Base-by-base conservation (phyloP, 2,797 vertebrate genomes). In the Toxotes lorentzi region DNA sequence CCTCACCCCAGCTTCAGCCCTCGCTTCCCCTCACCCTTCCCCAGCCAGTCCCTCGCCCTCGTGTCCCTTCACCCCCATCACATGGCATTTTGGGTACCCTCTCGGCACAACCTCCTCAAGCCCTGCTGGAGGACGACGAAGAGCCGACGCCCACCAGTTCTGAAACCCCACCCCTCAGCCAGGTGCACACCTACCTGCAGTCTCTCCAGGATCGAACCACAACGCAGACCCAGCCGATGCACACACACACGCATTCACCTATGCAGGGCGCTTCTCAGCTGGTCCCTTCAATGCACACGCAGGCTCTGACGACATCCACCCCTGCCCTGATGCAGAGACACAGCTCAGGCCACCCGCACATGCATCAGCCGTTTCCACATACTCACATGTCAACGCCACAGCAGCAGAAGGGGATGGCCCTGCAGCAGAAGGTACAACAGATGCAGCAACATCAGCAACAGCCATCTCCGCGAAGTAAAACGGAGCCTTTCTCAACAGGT, bases 171-270 rank as follows among this genome's bases (percentile, higher is more conserved):
- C 87, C 90, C 5, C 86, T 94, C 59, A 96, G 95, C 84, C 97
- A 97, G 88, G 96, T 97, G 89, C 96, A 96, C 79, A 93, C 91
- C 76, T 96, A 96, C 86, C 83, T 94, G 83, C 93, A 94, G 89
- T 91, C 93, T 7, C 88, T 94, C 5, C 92, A 93, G 58, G 11
- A 75, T 9, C 84, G 90, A 6, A 64, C 89, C 16, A 7, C 70
- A 32, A n/a, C 70, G 3, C 92, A 78, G 76, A 53, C 70, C 5
- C 90, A 79, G 69, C 61, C 77, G 0, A 69, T 81, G 16, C 92
- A 88, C 40, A 38, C 81, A 13, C 92, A 88, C 40, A 38, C 81
- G 0, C 88, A 88, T 19, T 87, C 86, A 1, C 90, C 89, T 0
- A 45, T 62, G n/a, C 90, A 81, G 30, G 51, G 32, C 10, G 50